These are phyloP conservation scores for Hybognathus amarus DNA, from an alignment of 2,797 vertebrate genomes.

Conservation along the genomic window DNA sequence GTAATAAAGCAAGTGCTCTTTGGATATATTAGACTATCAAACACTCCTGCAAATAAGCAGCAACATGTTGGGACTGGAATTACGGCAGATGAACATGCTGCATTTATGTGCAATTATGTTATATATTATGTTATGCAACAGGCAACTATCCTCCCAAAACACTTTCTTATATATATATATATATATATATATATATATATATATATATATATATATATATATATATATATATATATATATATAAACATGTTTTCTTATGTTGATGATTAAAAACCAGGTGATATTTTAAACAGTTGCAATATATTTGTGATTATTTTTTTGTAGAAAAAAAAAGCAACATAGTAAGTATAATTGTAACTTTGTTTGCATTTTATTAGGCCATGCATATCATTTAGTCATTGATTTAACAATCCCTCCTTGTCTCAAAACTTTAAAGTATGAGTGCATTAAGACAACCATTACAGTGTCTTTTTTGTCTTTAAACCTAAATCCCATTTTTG, in stretches of 20 bases:
- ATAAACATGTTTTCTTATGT: no score
- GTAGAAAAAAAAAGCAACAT: not conserved
- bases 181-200: no score
- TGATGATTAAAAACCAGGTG: not conserved
- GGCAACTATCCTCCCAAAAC: not conserved
- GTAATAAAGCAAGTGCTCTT: conserved; percentile 33
- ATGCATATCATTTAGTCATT: not conserved
- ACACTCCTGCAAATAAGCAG: conserved; percentile 3
- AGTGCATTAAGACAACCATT: not conserved
- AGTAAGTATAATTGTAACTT: not conserved
- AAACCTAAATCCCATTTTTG: not conserved
- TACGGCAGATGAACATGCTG: not conserved
- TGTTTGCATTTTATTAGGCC: not conserved
- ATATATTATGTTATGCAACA: not conserved
- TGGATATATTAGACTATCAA: conserved; percentile 24
- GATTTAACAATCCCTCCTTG: not conserved
- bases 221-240: no score
- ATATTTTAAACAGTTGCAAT: not conserved
- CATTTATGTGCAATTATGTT: not conserved
- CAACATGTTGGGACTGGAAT: conserved; percentile 26
- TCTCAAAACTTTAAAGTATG: not conserved
- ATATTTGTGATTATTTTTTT: not conserved
- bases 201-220: no score
- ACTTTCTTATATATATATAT: no score
- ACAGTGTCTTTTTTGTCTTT: not conserved